phyloP scores from a whole-genome alignment of 37 sponge, comb jelly and placozoan genomes.

The Crambe crambe region DNA sequence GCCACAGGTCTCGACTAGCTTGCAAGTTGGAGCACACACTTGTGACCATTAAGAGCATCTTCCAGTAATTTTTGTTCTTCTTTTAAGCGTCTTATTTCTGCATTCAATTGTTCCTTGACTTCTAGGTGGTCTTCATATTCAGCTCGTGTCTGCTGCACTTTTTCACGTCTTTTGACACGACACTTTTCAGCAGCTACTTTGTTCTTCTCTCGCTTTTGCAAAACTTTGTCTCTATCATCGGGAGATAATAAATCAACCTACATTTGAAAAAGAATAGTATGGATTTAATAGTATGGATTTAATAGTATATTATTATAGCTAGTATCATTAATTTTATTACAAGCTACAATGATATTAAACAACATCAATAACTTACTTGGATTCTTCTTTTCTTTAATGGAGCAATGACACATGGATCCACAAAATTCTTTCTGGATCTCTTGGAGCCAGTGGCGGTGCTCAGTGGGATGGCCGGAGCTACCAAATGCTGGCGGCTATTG shows the following conservation, averaged over 20 bases:
- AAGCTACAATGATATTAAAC: background rate
- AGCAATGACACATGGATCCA: conserved; percentile 69
- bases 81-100: conserved; percentile 35
- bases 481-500: background rate
- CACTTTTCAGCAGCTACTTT: conserved; percentile 97
- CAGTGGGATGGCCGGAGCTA: background rate
- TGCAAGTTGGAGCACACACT: conserved; percentile 45
- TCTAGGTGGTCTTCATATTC: conserved; percentile 61
- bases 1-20: no score
- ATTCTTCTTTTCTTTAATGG: conserved; percentile 83
- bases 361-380: conserved; percentile 43
- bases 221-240: conserved; percentile 80
- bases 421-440: conserved; percentile 37
- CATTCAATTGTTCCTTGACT: conserved; percentile 45
- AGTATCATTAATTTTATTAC: background rate
- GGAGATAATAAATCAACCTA: conserved; percentile 62
- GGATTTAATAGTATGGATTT: background rate
- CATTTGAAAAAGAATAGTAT: background rate
- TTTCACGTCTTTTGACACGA: conserved; percentile 84
- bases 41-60: conserved; percentile 41
- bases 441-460: background rate
- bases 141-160: conserved; percentile 34
- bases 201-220: conserved; percentile 90
- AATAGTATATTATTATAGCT: background rate
- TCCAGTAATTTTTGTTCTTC: conserved; percentile 53